These are phyloP conservation scores for Lates calcarifer DNA, from an alignment of 2,113 vertebrate species.

Conservation along the genomic window DNA sequence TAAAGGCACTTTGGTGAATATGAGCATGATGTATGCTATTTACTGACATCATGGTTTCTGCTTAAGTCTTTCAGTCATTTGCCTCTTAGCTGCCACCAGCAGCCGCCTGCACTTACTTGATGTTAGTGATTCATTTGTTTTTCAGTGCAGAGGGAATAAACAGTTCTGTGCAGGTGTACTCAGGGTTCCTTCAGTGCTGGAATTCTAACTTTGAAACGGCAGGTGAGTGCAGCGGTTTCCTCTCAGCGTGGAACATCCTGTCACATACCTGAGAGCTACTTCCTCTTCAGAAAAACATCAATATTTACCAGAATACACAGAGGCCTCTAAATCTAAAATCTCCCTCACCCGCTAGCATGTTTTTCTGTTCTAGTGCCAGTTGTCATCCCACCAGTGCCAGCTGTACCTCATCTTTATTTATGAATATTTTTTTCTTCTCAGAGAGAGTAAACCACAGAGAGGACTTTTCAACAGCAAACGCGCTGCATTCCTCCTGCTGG, in stretches of 20 bases:
- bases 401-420: slow-evolving; percentile 81
- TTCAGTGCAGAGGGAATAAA: slow-evolving; percentile 8
- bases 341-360: slow-evolving; percentile 23
- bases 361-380: slow-evolving; percentile 75
- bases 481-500: slow-evolving; percentile 72
- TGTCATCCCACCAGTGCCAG: slow-evolving; percentile 62
- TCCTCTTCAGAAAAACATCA: slow-evolving; percentile 81
- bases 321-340: slow-evolving; percentile 57
- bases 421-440: slow-evolving; percentile 66
- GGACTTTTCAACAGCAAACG: slow-evolving; percentile 72
- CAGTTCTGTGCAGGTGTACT: slow-evolving; percentile 40
- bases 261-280: slow-evolving; percentile 71
- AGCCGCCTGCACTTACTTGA: background rate
- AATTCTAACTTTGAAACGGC: slow-evolving; percentile 56
- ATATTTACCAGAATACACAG: slow-evolving; percentile 79
- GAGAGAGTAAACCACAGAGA: slow-evolving; percentile 59
- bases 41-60: background rate
- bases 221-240: slow-evolving; percentile 66
- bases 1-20: background rate
- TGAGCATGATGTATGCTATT: background rate
- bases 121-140: slow-evolving; percentile 25
- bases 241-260: slow-evolving; percentile 63
- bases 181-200: background rate
- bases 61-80: slow-evolving; percentile 16
- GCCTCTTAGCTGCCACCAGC: background rate